Percentiles rank a stretch among this genome's conserved stretches.
These are phyloP conservation scores for Ormyrus labotus DNA, from an alignment of 2,888 invertebrate genomes.

Conservation along the genomic window DNA sequence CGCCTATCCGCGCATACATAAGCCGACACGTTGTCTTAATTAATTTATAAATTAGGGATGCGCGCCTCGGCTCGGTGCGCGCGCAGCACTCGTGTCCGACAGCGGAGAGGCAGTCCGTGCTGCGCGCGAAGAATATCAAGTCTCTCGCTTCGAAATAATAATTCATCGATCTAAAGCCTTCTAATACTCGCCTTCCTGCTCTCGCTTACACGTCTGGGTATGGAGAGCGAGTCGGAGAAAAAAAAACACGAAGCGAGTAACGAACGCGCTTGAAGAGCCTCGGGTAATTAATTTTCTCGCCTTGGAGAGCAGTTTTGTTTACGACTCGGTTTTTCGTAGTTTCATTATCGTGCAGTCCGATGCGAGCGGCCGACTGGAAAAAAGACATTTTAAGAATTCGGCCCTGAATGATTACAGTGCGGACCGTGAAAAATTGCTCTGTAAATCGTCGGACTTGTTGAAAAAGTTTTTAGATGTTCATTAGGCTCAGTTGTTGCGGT, in stretches of 20 bases:
- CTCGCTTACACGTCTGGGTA: not conserved
- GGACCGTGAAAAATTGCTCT: conserved; percentile 21
- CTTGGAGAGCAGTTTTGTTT: conserved; percentile 23
- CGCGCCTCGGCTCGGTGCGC: not conserved
- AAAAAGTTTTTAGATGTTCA: conserved; percentile 38
- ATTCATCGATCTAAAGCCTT: not conserved
- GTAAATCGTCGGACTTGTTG: conserved; percentile 13
- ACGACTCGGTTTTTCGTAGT: conserved; percentile 28
- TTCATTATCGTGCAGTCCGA: conserved; percentile 2
- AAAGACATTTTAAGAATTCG: conserved; percentile 21
- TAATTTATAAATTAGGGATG: conserved; percentile 32
- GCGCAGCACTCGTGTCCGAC: too few relatives aligned
- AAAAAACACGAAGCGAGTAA: not conserved
- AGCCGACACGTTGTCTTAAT: conserved; percentile 18
- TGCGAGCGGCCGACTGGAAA: too few relatives aligned
- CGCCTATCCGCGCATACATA: not conserved
- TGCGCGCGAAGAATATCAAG: not conserved
- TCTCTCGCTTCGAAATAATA: not conserved
- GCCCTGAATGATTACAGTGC: conserved; percentile 24
- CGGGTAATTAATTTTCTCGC: conserved; percentile 4
- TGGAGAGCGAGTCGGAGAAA: not conserved
- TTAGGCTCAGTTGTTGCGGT: not conserved
- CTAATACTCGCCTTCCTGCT: not conserved
- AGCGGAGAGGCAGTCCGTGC: too few relatives aligned
- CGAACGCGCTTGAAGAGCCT: not conserved